Conservation (phyloP, 1,140 invertebrate species). For the Drosophila trapezifrons region DNA sequence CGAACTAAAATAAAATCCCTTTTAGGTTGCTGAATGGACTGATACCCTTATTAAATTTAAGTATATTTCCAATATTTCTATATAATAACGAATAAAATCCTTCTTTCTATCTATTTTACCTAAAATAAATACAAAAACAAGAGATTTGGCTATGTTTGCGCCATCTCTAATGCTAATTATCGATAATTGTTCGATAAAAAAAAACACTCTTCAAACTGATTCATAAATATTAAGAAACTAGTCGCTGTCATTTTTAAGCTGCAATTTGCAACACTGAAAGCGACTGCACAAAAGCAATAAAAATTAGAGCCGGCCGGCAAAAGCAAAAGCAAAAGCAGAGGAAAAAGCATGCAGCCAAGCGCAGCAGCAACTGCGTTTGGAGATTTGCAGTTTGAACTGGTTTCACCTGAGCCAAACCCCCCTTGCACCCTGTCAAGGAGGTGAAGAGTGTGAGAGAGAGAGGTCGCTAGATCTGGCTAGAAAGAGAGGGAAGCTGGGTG, state of each 20-base stretch:
- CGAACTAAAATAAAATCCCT: conserved; percentile 21
- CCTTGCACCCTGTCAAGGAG: not conserved
- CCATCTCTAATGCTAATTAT: not conserved
- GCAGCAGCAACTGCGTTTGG: conserved; percentile 43
- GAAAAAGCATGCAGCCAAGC: conserved; percentile 53
- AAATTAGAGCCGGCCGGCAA: conserved; percentile 67
- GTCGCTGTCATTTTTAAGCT: not conserved
- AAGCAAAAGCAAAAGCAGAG: conserved; percentile 6
- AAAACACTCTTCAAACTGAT: not conserved
- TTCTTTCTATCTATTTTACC: too few species aligned
- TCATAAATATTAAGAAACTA: not conserved
- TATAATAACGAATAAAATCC: too few species aligned
- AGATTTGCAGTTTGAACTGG: conserved; percentile 63
- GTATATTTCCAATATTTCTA: too few species aligned
- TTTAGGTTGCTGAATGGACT: not conserved
- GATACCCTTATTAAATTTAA: too few species aligned
- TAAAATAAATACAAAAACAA: too few species aligned
- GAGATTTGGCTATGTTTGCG: too few species aligned
- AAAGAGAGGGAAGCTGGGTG: conserved; percentile 9
- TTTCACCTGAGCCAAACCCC: conserved; percentile 41
- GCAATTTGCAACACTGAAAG: conserved; percentile 8
- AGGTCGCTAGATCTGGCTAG: conserved; percentile 27
- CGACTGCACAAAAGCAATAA: conserved; percentile 2
- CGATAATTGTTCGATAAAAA: too few species aligned
- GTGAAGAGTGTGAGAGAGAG: not conserved